These are phyloP conservation scores for Arnoldichthys spilopterus DNA, from an alignment of 2,797 vertebrate genomes.

Conservation along the genomic window DNA sequence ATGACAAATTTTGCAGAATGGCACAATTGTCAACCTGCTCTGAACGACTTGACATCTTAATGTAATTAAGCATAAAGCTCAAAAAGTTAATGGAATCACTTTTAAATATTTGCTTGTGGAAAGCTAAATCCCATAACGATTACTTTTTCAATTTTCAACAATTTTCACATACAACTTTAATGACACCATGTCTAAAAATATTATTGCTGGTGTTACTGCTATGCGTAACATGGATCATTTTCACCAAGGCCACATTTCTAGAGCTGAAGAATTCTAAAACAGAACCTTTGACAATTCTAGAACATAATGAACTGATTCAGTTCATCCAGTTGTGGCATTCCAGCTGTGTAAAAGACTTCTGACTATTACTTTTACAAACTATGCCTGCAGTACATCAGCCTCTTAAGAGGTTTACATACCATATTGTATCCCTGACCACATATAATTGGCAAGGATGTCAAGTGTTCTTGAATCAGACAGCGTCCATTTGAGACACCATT, in stretches of 20 bases:
- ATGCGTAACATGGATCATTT: conserved; percentile 69
- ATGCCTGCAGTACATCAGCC: neutral
- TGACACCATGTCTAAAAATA: conserved; percentile 21
- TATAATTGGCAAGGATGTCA: neutral
- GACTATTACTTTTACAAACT: neutral
- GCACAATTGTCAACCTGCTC: no score
- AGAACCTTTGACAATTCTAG: neutral
- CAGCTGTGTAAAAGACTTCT: neutral
- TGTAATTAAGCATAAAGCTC: no score
- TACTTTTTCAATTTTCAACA: neutral
- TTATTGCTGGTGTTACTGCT: conserved; percentile 65
- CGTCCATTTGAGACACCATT: neutral
- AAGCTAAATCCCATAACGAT: no score
- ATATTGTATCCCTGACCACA: neutral
- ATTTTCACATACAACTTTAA: neutral
- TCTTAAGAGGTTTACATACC: neutral
- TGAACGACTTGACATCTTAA: neutral
- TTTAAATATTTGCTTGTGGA: no score
- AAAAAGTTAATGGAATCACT: no score
- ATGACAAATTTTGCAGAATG: no score
- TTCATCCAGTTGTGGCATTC: neutral
- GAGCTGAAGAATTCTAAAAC: neutral
- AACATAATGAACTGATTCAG: neutral
- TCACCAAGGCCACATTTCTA: conserved; percentile 35
- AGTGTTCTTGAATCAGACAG: neutral